Evolutionary conservation across 2,888 invertebrate species (phyloP).

Genomic region (Pristionchus maxplancki): DNA sequence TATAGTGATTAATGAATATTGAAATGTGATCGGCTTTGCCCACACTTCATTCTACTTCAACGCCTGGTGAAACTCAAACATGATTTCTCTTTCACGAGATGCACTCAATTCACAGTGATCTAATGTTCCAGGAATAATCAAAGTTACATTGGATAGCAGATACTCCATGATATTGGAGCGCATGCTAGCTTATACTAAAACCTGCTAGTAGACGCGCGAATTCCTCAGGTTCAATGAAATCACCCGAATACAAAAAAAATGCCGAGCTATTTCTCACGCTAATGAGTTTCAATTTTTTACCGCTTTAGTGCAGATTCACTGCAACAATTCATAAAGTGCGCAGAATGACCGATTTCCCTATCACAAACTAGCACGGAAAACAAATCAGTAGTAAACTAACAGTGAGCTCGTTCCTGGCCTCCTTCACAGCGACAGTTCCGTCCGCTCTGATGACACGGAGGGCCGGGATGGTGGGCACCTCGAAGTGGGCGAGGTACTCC

Average conservation of each 20-base stretch:
- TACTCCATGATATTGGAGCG: too few relatives aligned
- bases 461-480: conserved; percentile 78
- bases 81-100: neutral
- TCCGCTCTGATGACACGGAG: conserved; percentile 79
- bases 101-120: neutral
- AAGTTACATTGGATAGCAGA: too few relatives aligned
- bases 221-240: too few relatives aligned
- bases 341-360: too few relatives aligned
- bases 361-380: too few relatives aligned
- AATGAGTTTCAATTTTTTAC: too few relatives aligned
- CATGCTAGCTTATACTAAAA: too few relatives aligned
- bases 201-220: too few relatives aligned
- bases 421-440: conserved; percentile 79
- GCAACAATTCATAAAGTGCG: too few relatives aligned
- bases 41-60: neutral
- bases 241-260: too few relatives aligned
- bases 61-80: neutral
- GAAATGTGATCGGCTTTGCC: neutral
- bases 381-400: conserved; percentile 52
- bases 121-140: neutral
- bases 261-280: too few relatives aligned
- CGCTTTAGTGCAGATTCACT: too few relatives aligned
- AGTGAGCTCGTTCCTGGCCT: conserved; percentile 79
- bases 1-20: neutral
- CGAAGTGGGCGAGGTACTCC: conserved; percentile 65